phyloP scores from a whole-genome alignment of 2,888 invertebrate species.

The Luperina testacea region DNA sequence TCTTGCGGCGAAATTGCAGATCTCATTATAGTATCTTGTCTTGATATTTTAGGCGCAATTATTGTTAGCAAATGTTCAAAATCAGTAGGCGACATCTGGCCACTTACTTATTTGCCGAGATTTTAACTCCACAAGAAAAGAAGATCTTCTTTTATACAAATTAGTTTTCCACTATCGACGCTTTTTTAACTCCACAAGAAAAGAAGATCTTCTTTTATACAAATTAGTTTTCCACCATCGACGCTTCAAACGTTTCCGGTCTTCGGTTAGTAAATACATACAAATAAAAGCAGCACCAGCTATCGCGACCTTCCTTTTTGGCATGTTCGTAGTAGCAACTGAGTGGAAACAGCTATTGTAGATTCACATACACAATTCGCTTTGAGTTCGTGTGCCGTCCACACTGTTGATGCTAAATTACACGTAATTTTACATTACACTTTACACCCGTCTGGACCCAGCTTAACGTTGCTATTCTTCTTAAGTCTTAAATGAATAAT shows the following conservation, averaged over 20 bases:
- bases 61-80: constrained; percentile 51
- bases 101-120: constrained; percentile 45
- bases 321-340: constrained; percentile 14
- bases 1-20: constrained; percentile 44
- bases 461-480: constrained; percentile 37
- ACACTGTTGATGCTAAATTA: constrained; percentile 3
- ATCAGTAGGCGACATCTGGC: constrained; percentile 50
- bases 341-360: no score
- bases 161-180: constrained; percentile 26
- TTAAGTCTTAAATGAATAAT: constrained; percentile 55
- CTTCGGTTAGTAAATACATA: constrained; percentile 43
- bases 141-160: no score
- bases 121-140: neutral
- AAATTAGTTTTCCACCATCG: constrained; percentile 42
- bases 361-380: constrained; percentile 6
- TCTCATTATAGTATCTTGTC: constrained; percentile 43
- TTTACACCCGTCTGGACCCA: no score
- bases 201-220: constrained; percentile 40
- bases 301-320: constrained; percentile 37
- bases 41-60: constrained; percentile 44
- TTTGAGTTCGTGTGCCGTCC: constrained; percentile 10
- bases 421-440: constrained; percentile 24
- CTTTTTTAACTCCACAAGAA: constrained; percentile 21
- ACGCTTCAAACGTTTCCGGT: constrained; percentile 34
- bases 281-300: constrained; percentile 37